Base-by-base conservation (phyloP, 2,797 vertebrate genomes). In the Acanthopagrus latus region DNA sequence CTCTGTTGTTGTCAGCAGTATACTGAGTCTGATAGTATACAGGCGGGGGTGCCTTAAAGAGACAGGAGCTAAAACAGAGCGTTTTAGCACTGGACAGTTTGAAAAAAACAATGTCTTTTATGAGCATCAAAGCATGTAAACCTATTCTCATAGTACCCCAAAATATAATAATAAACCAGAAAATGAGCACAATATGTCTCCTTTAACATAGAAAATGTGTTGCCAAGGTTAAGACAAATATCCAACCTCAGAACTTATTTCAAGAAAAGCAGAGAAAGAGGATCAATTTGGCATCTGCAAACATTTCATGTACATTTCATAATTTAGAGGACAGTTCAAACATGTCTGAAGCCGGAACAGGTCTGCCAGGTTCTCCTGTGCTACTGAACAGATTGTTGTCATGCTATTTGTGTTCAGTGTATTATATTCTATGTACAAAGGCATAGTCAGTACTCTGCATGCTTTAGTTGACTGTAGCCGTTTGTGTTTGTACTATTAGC, bases 361-460 rank as follows among this genome's bases (percentile, higher is more conserved):
- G 27, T 76, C 64, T 52, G 57, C 47, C 83, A 58, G 80, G 73
- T 82, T 81, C 51, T 65, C 54, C 62, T 78, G 64, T 74, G 69
- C 74, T 81, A 1, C 25, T 57, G 75, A 86, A 87, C 87, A 88
- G 88, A 86, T 88, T 86, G 83, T 66, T 57, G 75, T 82, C 89
- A 81, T 88, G 81, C 18, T 72, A 12, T 85, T 23, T 80, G 73
- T 91, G 77, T 86, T 67, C 56, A 69, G 47, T 87, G 74, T 71
- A 17, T 48, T 52, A 56, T 47, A 74, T 44, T 65, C 12, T 27
- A 62, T 80, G 69, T 57, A 59, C 43, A 68, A n/a, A 65, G 51
- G 27, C 69, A 41, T 17, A 73, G 66, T 47, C 11, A 47, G 66
- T 48, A 47, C 27, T 67, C 59, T 84, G 79, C 77, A 86, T 1